phyloP scores from a whole-genome alignment of 2,113 vertebrate genomes.

The Puntigrus tetrazona region DNA sequence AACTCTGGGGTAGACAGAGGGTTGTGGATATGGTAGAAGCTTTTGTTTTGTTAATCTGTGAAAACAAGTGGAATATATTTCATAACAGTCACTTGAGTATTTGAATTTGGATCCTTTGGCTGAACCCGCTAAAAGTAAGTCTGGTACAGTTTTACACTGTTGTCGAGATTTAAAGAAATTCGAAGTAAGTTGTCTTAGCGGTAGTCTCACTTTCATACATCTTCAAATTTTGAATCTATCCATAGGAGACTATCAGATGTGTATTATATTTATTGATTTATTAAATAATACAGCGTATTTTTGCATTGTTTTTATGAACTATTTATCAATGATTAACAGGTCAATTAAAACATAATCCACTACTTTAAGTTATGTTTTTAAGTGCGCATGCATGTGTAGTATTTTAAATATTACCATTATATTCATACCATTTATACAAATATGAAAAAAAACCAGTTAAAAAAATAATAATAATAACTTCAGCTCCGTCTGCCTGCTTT shows the following conservation, averaged over 20 bases:
- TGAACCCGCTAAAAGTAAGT: constrained; percentile 24
- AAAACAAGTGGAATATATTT: constrained; percentile 7
- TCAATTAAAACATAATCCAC: neutral
- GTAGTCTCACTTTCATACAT: neutral
- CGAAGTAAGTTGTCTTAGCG: neutral
- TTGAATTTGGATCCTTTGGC: constrained; percentile 11
- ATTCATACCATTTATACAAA: too few relatives aligned
- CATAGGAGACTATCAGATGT: neutral
- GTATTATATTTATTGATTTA: neutral
- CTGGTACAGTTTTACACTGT: neutral
- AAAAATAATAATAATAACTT: too few relatives aligned
- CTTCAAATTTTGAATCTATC: neutral
- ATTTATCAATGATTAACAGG: neutral
- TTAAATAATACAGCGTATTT: neutral
- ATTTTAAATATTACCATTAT: constrained; percentile 8
- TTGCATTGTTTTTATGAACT: neutral
- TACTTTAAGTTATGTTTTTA: neutral
- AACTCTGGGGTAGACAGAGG: constrained; percentile 36
- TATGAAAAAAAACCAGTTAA: too few relatives aligned
- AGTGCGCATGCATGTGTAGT: neutral
- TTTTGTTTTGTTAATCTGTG: constrained; percentile 14
- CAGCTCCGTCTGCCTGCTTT: neutral
- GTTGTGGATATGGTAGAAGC: constrained; percentile 14
- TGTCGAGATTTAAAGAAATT: neutral
- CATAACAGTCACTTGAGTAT: neutral